Percentiles rank a stretch among this genome's conserved stretches.
Evolutionary conservation across 2,888 invertebrate species (phyloP).

Genomic region (Brachyopa scutellaris): DNA sequence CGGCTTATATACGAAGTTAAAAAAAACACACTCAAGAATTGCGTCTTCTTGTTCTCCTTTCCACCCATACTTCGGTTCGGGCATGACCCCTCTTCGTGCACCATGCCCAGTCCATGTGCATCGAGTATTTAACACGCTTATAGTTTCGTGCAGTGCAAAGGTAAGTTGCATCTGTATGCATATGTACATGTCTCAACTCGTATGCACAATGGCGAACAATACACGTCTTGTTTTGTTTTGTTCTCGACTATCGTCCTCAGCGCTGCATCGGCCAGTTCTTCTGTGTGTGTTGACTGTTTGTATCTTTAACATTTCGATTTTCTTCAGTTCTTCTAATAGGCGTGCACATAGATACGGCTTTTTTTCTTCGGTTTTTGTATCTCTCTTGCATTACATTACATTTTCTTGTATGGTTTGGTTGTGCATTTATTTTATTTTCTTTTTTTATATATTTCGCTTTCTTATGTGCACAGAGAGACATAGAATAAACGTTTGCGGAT

Average conservation of each 20-base stretch:
- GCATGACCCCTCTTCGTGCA: constrained; percentile 34
- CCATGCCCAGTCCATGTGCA: constrained; percentile 7
- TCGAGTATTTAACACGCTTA: neutral
- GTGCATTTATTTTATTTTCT: constrained; percentile 6
- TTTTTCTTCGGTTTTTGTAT: constrained; percentile 14
- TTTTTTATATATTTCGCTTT: neutral
- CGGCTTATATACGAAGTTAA: no score
- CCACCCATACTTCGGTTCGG: constrained; percentile 22
- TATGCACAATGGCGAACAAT: constrained; percentile 67
- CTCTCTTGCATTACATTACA: constrained; percentile 28
- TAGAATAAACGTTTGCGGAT: constrained; percentile 67
- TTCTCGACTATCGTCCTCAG: constrained; percentile 61
- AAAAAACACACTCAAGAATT: constrained; percentile 41
- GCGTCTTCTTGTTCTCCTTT: constrained; percentile 70
- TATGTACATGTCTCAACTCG: constrained; percentile 12
- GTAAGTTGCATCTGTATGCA: constrained; percentile 54
- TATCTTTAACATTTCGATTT: constrained; percentile 39
- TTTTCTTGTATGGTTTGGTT: constrained; percentile 16
- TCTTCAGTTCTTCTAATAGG: neutral
- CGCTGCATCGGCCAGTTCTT: constrained; percentile 23
- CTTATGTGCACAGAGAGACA: constrained; percentile 35
- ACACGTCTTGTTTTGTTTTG: constrained; percentile 67
- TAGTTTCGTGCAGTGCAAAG: constrained; percentile 32
- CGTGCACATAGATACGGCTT: constrained; percentile 17
- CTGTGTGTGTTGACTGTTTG: constrained; percentile 47